Evolutionary conservation across 2,888 invertebrate species (phyloP).

Genomic region (Willowsia nigromaculata): DNA sequence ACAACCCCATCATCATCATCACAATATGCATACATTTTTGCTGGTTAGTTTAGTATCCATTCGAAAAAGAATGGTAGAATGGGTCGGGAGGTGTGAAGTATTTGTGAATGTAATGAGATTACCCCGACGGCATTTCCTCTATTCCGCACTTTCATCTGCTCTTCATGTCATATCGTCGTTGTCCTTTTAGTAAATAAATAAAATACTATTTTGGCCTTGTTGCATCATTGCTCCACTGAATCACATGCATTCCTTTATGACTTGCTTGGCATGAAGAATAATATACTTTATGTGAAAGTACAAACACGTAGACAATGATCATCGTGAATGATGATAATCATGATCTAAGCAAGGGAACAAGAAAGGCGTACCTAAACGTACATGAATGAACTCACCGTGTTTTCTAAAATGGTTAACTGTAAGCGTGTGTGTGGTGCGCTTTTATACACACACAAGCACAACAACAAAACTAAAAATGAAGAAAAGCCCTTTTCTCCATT

Average conservation of each 20-base stretch:
- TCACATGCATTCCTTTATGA: constrained; percentile 38
- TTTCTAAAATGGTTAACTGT: background rate
- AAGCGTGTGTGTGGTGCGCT: background rate
- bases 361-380: background rate
- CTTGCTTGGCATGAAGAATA: background rate
- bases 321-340: background rate
- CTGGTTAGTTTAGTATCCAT: constrained; percentile 1
- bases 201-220: constrained; percentile 22
- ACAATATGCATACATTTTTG: background rate
- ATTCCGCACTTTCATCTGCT: constrained; percentile 4
- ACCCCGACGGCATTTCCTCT: constrained; percentile 45
- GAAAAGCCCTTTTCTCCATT: constrained; percentile 51
- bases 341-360: background rate
- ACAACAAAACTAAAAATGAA: constrained; percentile 10
- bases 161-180: background rate
- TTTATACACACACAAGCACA: background rate
- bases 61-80: background rate
- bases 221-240: constrained; percentile 21
- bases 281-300: background rate
- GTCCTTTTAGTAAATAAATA: constrained; percentile 37
- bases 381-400: no score
- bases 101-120: constrained; percentile 60
- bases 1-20: background rate
- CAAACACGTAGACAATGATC: background rate
- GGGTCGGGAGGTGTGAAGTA: constrained; percentile 45